phyloP scores from a whole-genome alignment of 2,113 vertebrate genomes.

The Aegotheles bennettii region DNA sequence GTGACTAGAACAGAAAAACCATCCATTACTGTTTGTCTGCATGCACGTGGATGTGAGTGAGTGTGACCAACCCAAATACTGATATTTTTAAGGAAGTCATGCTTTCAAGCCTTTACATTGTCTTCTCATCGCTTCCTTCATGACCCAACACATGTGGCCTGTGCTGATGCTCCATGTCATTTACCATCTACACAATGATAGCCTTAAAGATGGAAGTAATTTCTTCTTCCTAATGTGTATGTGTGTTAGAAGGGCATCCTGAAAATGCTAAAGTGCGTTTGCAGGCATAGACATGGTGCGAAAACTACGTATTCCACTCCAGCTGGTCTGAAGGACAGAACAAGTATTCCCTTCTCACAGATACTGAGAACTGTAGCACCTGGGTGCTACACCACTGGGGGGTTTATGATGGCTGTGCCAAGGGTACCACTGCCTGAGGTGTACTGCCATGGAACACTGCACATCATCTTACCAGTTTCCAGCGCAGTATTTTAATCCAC shows the following conservation, averaged over 20 bases:
- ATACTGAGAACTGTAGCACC: not conserved
- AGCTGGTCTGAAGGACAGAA: not conserved
- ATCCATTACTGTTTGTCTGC: not conserved
- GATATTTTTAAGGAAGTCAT: not conserved
- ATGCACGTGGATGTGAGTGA: rapidly evolving
- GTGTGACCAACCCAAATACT: not conserved
- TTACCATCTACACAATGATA: not conserved
- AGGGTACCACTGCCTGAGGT: not conserved
- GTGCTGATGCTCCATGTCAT: not conserved
- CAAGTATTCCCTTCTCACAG: not conserved
- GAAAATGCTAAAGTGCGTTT: not conserved
- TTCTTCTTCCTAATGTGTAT: not conserved
- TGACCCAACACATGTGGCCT: rapidly evolving
- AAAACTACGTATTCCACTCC: not conserved
- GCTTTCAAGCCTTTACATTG: not conserved
- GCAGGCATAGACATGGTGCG: not conserved
- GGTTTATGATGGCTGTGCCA: no score
- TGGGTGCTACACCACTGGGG: no score
- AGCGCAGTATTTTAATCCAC: conserved; percentile 93
- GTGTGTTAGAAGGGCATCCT: not conserved
- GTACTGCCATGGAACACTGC: rapidly evolving
- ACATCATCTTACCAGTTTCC: conserved; percentile 88
- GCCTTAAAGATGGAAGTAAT: not conserved
- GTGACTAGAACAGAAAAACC: conserved; percentile 61
- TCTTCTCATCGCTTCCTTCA: not conserved